Conservation (phyloP, 2,797 vertebrate species). For the Channallabes apus region DNA sequence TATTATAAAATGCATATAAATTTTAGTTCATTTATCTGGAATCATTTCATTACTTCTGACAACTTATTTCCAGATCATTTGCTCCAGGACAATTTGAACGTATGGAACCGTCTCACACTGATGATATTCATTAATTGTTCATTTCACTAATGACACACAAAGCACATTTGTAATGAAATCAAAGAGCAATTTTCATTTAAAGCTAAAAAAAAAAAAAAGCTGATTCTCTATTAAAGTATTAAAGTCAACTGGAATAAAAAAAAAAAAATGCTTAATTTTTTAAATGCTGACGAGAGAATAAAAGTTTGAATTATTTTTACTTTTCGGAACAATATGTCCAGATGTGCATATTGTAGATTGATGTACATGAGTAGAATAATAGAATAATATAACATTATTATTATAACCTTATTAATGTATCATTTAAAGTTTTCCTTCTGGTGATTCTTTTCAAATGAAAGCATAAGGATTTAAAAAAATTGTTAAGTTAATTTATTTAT, state of each 20-base stretch:
- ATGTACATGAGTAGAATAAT: constrained; percentile 51
- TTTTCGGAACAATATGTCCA: constrained; percentile 37
- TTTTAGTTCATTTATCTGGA: background rate
- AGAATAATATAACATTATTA: background rate
- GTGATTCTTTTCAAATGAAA: background rate
- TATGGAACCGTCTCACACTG: constrained; percentile 56
- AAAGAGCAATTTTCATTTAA: constrained; percentile 34
- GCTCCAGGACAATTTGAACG: background rate
- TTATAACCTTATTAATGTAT: background rate
- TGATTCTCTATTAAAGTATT: constrained; percentile 7
- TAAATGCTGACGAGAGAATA: constrained; percentile 66
- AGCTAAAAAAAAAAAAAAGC: background rate
- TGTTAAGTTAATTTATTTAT: too few species aligned
- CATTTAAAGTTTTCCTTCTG: background rate
- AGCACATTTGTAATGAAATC: constrained; percentile 54
- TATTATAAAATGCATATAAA: background rate
- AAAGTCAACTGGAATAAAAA: constrained; percentile 46
- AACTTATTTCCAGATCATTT: background rate
- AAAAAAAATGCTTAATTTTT: constrained; percentile 58
- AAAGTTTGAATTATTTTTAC: constrained; percentile 55
- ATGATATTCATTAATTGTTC: constrained; percentile 62
- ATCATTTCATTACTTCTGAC: background rate
- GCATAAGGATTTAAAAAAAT: background rate
- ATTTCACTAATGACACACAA: constrained; percentile 44
- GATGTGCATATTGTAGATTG: constrained; percentile 32